Conservation (phyloP, 2,888 invertebrate species). For the Laspeyria flexula region DNA sequence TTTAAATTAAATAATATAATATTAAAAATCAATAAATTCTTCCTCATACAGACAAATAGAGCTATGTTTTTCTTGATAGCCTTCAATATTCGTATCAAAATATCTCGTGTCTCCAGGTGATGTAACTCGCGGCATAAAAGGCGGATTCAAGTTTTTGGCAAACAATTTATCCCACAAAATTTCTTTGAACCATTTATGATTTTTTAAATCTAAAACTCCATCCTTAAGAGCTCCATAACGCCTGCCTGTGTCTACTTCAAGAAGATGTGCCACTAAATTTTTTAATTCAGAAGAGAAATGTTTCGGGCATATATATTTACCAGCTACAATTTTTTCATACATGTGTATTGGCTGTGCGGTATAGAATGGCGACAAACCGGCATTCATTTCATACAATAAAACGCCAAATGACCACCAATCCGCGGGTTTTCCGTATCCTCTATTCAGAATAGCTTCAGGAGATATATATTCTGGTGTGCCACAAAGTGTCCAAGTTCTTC, state of each 20-base stretch:
- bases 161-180: constrained; percentile 95
- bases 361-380: constrained; percentile 97
- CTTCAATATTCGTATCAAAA: constrained; percentile 88
- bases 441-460: constrained; percentile 95
- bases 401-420: constrained; percentile 99
- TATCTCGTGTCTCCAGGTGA: constrained; percentile 88
- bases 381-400: constrained; percentile 94
- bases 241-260: constrained; percentile 86
- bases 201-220: constrained; percentile 95
- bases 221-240: constrained; percentile 96
- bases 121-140: constrained; percentile 86
- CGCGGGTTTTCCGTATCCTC: constrained; percentile 96
- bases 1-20: not conserved
- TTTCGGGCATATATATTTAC: constrained; percentile 93
- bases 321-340: constrained; percentile 97
- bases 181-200: constrained; percentile 95
- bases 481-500: constrained; percentile 96
- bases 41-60: constrained; percentile 85
- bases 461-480: constrained; percentile 99
- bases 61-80: constrained; percentile 80
- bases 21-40: constrained; percentile 89
- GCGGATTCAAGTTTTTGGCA: constrained; percentile 88
- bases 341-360: constrained; percentile 97
- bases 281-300: constrained; percentile 93
- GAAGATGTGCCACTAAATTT: constrained; percentile 91